Evolutionary conservation across 2,113 vertebrate genomes (phyloP).

Genomic region (Neotragus pygmaeus): DNA sequence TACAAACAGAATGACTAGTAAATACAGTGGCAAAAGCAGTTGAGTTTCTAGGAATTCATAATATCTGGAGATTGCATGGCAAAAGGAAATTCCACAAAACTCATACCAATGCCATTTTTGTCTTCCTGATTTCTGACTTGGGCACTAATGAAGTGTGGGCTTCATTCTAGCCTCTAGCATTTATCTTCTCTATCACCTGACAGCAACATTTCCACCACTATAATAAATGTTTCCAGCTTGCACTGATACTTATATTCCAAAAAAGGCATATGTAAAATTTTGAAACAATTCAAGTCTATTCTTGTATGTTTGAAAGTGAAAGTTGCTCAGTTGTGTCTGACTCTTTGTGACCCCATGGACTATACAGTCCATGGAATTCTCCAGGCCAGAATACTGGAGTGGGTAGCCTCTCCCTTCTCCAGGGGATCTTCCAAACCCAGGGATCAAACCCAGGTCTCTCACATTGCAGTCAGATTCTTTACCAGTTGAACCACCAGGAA

Average conservation of each 20-base stretch:
- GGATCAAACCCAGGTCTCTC: background rate
- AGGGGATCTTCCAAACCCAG: background rate
- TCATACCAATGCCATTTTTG: background rate
- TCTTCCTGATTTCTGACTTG: background rate
- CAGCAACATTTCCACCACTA: background rate
- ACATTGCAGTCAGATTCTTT: background rate
- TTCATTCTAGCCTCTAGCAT: background rate
- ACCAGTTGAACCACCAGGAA: background rate
- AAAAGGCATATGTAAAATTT: background rate
- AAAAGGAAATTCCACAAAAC: background rate
- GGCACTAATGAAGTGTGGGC: background rate
- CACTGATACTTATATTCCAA: background rate
- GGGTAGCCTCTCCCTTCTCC: background rate
- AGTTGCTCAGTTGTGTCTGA: background rate
- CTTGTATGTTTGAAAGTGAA: background rate
- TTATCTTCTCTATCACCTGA: background rate
- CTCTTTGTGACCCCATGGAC: background rate
- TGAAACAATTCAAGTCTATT: background rate
- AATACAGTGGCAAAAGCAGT: background rate
- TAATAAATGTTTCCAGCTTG: background rate
- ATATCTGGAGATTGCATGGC: background rate
- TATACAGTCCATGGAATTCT: background rate
- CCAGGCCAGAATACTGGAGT: background rate
- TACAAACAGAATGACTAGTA: background rate
- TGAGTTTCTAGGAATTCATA: background rate